A percentile compares a stretch with the other conserved stretches of the same genome.
Evolutionary conservation across 2,888 invertebrate species (phyloP).

Genomic region (Stratiomys singularior): DNA sequence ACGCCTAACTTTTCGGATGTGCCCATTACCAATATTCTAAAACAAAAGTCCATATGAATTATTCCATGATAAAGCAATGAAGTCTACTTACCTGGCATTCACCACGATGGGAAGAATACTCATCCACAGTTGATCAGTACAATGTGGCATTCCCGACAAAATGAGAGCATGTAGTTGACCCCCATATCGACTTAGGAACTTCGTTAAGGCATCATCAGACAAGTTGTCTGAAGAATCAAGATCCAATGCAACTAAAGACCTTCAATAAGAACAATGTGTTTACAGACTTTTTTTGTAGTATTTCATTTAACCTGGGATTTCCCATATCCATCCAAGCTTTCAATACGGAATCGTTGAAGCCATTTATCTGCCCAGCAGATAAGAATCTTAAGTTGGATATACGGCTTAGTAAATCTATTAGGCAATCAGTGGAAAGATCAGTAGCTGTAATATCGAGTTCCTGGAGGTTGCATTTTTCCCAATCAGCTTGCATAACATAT

Average conservation of each 20-base stretch:
- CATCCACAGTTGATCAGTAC: slow-evolving; percentile 98
- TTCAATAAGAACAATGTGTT: slow-evolving; percentile 56
- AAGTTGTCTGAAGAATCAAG: slow-evolving; percentile 96
- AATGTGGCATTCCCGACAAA: slow-evolving; percentile 95
- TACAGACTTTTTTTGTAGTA: no score
- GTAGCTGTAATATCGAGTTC: slow-evolving; percentile 98
- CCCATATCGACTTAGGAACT: slow-evolving; percentile 91
- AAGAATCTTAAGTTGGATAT: slow-evolving; percentile 88
- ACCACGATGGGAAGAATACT: slow-evolving; percentile 90
- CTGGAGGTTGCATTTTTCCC: slow-evolving; percentile 94
- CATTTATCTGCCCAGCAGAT: slow-evolving; percentile 96
- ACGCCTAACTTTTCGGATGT: slow-evolving; percentile 96
- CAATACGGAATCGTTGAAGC: slow-evolving; percentile 94
- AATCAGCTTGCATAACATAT: slow-evolving; percentile 94
- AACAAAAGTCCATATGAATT: slow-evolving; percentile 58
- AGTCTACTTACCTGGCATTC: slow-evolving; percentile 82
- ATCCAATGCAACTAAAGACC: slow-evolving; percentile 86
- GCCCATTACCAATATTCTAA: slow-evolving; percentile 95
- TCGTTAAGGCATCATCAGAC: slow-evolving; percentile 90
- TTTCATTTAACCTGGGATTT: slow-evolving; percentile 69
- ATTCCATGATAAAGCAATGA: not conserved
- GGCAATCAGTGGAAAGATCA: slow-evolving; percentile 91
- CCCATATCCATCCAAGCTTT: slow-evolving; percentile 93
- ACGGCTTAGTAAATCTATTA: slow-evolving; percentile 90
- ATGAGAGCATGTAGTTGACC: slow-evolving; percentile 88